Conservation (phyloP, 1,140 invertebrate species). For the Pseudobourletiella spinata region DNA sequence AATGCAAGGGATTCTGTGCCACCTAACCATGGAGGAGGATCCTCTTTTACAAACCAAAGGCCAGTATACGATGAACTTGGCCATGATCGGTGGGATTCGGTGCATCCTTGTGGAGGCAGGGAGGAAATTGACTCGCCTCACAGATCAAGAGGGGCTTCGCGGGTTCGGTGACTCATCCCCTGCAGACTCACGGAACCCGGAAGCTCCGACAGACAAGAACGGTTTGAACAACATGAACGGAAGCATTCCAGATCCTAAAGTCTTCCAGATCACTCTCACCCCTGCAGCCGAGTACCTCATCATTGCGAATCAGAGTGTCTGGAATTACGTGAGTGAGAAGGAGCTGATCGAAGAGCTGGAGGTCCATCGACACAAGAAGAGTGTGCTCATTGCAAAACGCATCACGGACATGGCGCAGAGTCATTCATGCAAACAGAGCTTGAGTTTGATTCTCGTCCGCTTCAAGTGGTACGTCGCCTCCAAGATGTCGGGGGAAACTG, state of each 20-base stretch:
- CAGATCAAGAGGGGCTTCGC: constrained; percentile 16
- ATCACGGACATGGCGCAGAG: constrained; percentile 50
- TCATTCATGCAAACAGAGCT: constrained; percentile 56
- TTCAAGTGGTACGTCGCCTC: constrained; percentile 30
- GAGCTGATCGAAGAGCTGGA: constrained; percentile 65
- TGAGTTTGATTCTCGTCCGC: constrained; percentile 65
- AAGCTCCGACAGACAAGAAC: not conserved
- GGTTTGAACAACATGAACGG: not conserved
- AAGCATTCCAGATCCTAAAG: constrained; percentile 58
- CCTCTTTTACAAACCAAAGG: constrained; percentile 13
- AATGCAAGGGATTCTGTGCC: constrained; percentile 32
- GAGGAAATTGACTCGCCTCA: constrained; percentile 26
- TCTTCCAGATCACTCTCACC: constrained; percentile 61
- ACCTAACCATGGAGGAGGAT: constrained; percentile 28
- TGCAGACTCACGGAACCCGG: not conserved
- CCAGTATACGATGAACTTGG: constrained; percentile 27
- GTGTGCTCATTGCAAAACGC: constrained; percentile 59
- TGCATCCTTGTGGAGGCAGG: constrained; percentile 32
- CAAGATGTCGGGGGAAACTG: not conserved
- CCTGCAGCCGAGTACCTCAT: constrained; percentile 73
- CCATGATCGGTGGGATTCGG: constrained; percentile 33
- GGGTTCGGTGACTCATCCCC: not conserved
- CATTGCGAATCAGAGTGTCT: constrained; percentile 64
- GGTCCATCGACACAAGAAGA: constrained; percentile 58
- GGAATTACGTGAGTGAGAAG: constrained; percentile 63